Evolutionary conservation across 2,113 vertebrate genomes (phyloP), one percentile per base, ranked within the genome.

Genomic region (Ailurus styani): DNA sequence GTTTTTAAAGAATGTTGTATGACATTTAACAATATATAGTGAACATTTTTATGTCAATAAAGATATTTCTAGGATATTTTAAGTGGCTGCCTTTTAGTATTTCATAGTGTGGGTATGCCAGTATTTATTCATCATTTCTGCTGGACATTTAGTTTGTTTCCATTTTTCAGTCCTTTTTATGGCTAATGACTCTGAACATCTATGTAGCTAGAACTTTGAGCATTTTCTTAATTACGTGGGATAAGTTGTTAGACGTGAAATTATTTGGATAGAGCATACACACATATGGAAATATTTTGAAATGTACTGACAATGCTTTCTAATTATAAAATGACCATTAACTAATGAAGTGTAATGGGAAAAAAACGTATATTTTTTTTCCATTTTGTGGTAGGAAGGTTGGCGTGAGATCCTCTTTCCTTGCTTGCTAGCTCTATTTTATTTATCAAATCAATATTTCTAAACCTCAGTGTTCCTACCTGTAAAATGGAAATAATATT

Each of bases 61-160:
- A 81, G 29, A 52, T 54, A 78, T 77, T 62, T 95, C 14, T 90
- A 18, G 73, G 34, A 47, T 55, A 73, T 95, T 93, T 95, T 94
- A 93, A 72, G 47, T 84, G 42, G 2, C 42, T 94, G 15, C 9
- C 31, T 90, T 37, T 75, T 72, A 89, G 68, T 21, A 92, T 75
- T 95, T 40, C 40, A n/a, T 95, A 42, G 70, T 81, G 13, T 68
- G 68, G 27, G 3, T 40, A 81, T 45, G 66, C 23, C 6, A 52
- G 31, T 66, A 64, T 96, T 95, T 93, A 25, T 78, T 95, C 23
- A 83, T 90, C 14, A 87, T 85, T 97, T 88, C 8, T 77, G 42
- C 20, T 81, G 34, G 81, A 77, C 4, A 55, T 90, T 60, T 73
- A 13, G 7, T 13, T 47, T 78, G 45, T 77, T 70, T 93, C 40